Percentiles rank a stretch among this genome's conserved stretches.
These are phyloP conservation scores for Anabacerthia variegaticeps DNA, from an alignment of 2,797 vertebrate genomes.

Conservation along the genomic window DNA sequence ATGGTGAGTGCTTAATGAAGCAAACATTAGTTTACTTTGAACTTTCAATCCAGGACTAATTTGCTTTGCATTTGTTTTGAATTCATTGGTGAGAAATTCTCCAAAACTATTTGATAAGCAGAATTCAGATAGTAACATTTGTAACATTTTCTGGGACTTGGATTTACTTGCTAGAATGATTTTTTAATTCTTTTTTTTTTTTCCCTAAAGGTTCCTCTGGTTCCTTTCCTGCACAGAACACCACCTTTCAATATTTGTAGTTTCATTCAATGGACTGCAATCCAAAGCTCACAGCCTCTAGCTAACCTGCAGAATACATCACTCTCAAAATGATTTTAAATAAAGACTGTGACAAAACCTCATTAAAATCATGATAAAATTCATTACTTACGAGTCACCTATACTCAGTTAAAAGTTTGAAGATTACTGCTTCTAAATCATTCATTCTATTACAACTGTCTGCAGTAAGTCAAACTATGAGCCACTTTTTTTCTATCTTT, in stretches of 20 bases:
- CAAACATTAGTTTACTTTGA: background rate
- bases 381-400: background rate
- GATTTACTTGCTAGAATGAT: background rate
- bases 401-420: background rate
- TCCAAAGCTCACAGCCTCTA: background rate
- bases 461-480: background rate
- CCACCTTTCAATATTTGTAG: background rate
- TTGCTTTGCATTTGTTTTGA: background rate
- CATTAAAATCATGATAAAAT: background rate
- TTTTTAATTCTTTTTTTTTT: background rate
- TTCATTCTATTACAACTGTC: background rate
- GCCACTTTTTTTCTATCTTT: background rate
- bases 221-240: background rate
- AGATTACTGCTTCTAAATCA: background rate
- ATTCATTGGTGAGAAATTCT: background rate
- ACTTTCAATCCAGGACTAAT: background rate
- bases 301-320: background rate
- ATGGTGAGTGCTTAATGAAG: background rate
- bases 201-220: rapidly evolving
- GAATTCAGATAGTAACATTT: background rate
- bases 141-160: background rate
- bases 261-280: background rate
- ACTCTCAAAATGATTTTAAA: background rate
- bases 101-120: background rate
- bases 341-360: background rate